These are phyloP conservation scores for Aeoliscus strigatus DNA, from an alignment of 2,797 vertebrate species.

Conservation along the genomic window DNA sequence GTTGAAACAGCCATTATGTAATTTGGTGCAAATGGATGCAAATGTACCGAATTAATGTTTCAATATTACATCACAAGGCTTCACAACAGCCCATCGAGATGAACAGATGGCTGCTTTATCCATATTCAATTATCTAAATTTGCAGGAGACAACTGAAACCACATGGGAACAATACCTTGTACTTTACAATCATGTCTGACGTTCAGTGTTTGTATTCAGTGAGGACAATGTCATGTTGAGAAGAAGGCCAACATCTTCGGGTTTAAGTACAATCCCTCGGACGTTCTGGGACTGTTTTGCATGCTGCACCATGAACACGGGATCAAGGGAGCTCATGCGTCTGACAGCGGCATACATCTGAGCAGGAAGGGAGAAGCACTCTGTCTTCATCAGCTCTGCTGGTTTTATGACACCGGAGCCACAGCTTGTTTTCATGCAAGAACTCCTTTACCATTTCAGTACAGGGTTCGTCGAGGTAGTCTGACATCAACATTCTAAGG, in stretches of 20 bases:
- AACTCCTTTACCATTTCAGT: slow-evolving; percentile 8
- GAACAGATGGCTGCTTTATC: not conserved
- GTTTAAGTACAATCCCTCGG: slow-evolving; percentile 42
- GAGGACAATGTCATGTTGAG: slow-evolving; percentile 20
- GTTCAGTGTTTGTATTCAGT: slow-evolving; percentile 33
- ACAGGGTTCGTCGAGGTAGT: slow-evolving; percentile 6
- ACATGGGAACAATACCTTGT: slow-evolving; percentile 23
- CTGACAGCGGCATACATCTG: slow-evolving; percentile 40
- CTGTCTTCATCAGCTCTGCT: slow-evolving; percentile 22
- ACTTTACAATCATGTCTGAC: slow-evolving; percentile 30
- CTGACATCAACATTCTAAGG: slow-evolving; percentile 4
- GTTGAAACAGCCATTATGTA: slow-evolving; percentile 11
- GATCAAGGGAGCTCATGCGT: slow-evolving; percentile 46
- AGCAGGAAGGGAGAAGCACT: slow-evolving; percentile 26
- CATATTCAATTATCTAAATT: slow-evolving; percentile 25
- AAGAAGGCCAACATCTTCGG: slow-evolving; percentile 34
- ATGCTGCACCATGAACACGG: slow-evolving; percentile 29
- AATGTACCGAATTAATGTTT: not conserved
- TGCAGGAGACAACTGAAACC: slow-evolving; percentile 25
- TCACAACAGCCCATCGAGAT: slow-evolving; percentile 26
- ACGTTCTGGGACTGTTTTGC: slow-evolving; percentile 37
- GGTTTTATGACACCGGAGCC: slow-evolving; percentile 7
- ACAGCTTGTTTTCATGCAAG: slow-evolving; percentile 13
- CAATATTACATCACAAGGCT: slow-evolving; percentile 1
- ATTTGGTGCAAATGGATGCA: slow-evolving; percentile 1